A percentile compares a stretch with the other conserved stretches of the same genome.
Conservation (phyloP, 2,797 vertebrate genomes). For the Xerus rutilus region DNA sequence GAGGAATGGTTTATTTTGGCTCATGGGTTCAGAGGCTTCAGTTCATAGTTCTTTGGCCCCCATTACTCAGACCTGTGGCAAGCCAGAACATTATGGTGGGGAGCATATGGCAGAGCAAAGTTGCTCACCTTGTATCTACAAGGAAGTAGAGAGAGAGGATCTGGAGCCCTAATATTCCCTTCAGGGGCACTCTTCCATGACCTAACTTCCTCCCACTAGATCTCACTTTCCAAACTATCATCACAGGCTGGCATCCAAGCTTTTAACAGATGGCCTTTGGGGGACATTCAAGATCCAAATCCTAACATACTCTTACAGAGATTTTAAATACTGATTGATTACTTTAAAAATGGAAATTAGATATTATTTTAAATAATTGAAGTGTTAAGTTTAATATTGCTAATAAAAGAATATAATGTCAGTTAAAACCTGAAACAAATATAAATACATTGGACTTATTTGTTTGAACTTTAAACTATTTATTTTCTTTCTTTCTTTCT, state of each 20-base stretch:
- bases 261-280: not conserved
- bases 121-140: not conserved
- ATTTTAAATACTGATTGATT: not conserved
- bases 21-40: not conserved
- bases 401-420: not conserved
- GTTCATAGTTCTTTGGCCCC: not conserved
- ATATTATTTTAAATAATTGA: not conserved
- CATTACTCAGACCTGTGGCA: not conserved
- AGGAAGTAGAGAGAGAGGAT: not conserved
- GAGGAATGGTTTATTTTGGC: too few relatives aligned
- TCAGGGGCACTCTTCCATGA: not conserved
- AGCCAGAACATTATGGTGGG: not conserved
- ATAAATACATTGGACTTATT: not conserved
- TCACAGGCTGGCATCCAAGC: not conserved
- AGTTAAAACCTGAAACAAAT: not conserved
- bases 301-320: not conserved
- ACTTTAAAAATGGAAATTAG: slow-evolving; percentile 9
- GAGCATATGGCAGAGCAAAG: not conserved
- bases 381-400: not conserved
- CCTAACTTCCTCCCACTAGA: not conserved
- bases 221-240: not conserved
- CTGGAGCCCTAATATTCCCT: too few relatives aligned
- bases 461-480: not conserved
- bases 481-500: not conserved
- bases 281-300: not conserved